Conservation (phyloP, 1,140 invertebrate species). For the Bombyx mandarina region DNA sequence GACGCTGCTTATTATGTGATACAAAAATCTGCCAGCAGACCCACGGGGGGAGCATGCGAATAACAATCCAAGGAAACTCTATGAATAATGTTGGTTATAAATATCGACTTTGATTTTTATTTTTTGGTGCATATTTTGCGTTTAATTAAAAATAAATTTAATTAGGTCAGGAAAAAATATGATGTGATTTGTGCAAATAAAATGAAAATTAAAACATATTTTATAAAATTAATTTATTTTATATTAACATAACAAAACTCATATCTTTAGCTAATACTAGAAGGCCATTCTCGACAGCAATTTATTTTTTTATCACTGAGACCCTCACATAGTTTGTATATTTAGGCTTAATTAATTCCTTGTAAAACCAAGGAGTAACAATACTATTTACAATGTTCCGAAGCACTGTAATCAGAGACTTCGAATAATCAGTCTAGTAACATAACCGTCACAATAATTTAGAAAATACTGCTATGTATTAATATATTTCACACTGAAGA, state of each 20-base stretch:
- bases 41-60: too few relatives aligned
- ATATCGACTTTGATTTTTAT: too few relatives aligned
- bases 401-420: conserved; percentile 29
- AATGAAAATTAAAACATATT: conserved; percentile 14
- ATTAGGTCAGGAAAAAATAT: too few relatives aligned
- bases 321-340: conserved; percentile 40
- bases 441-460: conserved; percentile 57
- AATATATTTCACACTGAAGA: conserved; percentile 7
- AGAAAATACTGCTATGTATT: conserved; percentile 58
- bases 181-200: too few relatives aligned
- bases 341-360: conserved; percentile 43
- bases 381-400: conserved; percentile 54
- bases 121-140: too few relatives aligned
- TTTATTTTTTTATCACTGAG: conserved; percentile 35
- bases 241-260: conserved; percentile 39
- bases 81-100: too few relatives aligned
- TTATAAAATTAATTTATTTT: conserved; percentile 39
- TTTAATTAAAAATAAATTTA: too few relatives aligned
- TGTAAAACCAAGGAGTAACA: conserved; percentile 67
- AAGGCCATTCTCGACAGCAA: conserved; percentile 56
- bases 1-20: too few relatives aligned
- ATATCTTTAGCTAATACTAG: conserved; percentile 55
- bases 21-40: too few relatives aligned
- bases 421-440: conserved; percentile 66
- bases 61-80: too few relatives aligned